Evolutionary conservation across 2,888 invertebrate genomes (phyloP).

Genomic region (Bhutanitis thaidina): DNA sequence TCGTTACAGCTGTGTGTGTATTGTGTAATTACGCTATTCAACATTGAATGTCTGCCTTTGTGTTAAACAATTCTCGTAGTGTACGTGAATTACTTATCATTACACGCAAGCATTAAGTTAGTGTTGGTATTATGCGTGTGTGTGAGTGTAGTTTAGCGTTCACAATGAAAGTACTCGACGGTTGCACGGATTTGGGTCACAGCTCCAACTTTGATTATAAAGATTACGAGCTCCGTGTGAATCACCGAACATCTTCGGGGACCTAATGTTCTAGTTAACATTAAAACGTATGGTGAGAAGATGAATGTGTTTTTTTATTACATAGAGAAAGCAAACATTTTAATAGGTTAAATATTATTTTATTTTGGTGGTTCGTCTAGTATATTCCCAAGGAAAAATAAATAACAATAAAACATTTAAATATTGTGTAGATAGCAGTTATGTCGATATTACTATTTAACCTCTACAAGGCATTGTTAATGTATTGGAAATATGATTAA

Average conservation of each 20-base stretch:
- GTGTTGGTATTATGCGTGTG: conserved; percentile 27
- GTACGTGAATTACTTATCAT: conserved; percentile 20
- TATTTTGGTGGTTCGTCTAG: too few species aligned
- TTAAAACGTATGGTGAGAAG: neutral
- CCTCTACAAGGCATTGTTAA: too few species aligned
- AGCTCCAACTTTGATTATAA: conserved; percentile 76
- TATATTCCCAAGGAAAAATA: too few species aligned
- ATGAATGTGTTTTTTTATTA: neutral
- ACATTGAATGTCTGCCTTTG: conserved; percentile 6
- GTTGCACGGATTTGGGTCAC: conserved; percentile 77
- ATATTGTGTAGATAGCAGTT: too few species aligned
- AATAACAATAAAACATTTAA: too few species aligned
- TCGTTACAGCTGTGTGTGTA: conserved; percentile 32
- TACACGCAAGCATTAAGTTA: conserved; percentile 1
- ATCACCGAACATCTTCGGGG: conserved; percentile 66
- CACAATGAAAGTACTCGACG: conserved; percentile 77
- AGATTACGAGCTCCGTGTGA: conserved; percentile 74
- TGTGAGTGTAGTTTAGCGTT: conserved; percentile 62
- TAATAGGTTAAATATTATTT: too few species aligned
- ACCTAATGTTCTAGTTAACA: conserved; percentile 15
- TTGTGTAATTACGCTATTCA: conserved; percentile 27
- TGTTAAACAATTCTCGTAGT: conserved; percentile 29
- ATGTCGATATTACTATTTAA: too few species aligned
- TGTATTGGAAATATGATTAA: too few species aligned
- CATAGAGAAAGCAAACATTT: too few species aligned